Base-by-base conservation (phyloP, 2,888 invertebrate species). In the Zygogramma bicolorata region DNA sequence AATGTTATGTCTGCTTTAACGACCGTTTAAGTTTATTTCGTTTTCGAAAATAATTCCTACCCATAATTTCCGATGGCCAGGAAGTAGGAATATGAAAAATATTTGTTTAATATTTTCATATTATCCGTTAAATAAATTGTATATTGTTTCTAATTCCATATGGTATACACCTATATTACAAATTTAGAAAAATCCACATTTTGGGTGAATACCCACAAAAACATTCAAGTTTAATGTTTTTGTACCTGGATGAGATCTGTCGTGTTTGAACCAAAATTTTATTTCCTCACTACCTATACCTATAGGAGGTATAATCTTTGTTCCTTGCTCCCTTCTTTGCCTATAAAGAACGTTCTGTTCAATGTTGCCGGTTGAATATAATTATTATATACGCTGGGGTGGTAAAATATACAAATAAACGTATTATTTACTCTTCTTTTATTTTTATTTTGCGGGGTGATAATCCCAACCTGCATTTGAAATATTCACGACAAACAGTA, bases 381-480 rank as follows among this genome's bases (percentile, higher is more conserved):
- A 58, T 58, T 29, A 58, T 58, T n/a, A n/a, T n/a, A n/a, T n/a
- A n/a, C n/a, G n/a, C n/a, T n/a, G n/a, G n/a, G n/a, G n/a, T n/a
- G n/a, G 58, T 58, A 58, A 58, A 58, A 57, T 57, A 57, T n/a
- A n/a, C 22, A 57, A 57, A 22, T 22, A 57, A 57, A 20, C 22
- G 57, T 57, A 57, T 57, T 57, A 22, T 57, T 57, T 57, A 57
- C 57, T 57, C 57, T 57, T 57, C 57, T 57, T 57, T 57, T 57
- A 57, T 34, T 34, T 34, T 34, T 34, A 34, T 34, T 34, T 34
- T 34, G 34, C 34, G 34, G 10, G 34, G 34, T 34, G 34, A 34
- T 34, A 34, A 34, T 34, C 34, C 34, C 34, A 5, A 34, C 34
- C 34, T 34, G 34, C 34, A 34, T 34, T 34, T 34, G 34, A 34